Evolutionary conservation across 2,888 invertebrate species (phyloP).

Genomic region (Cerceris ruficornis): DNA sequence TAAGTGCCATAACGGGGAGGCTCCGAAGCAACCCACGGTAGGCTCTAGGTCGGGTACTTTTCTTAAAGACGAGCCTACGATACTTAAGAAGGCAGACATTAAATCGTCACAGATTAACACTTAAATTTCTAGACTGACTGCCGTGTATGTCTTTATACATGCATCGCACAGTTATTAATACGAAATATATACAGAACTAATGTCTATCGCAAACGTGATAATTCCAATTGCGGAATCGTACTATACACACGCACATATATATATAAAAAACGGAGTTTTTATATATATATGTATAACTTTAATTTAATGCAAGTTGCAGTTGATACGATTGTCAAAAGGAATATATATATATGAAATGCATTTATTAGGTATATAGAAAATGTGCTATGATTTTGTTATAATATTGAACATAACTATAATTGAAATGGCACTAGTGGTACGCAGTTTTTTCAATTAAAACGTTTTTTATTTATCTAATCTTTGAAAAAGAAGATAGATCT

Average conservation of each 20-base stretch:
- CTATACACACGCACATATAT: constrained; percentile 51
- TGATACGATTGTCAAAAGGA: constrained; percentile 41
- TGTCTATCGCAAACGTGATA: constrained; percentile 67
- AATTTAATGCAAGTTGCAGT: constrained; percentile 55
- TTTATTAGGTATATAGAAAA: constrained; percentile 65
- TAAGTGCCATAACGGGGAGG: constrained; percentile 74
- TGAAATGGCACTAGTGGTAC: constrained; percentile 44
- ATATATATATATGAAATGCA: constrained; percentile 60
- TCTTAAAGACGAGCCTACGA: constrained; percentile 88
- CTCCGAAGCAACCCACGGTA: constrained; percentile 79
- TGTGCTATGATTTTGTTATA: constrained; percentile 63
- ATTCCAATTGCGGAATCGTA: constrained; percentile 65
- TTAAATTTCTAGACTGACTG: constrained; percentile 62
- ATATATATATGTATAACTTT: constrained; percentile 46
- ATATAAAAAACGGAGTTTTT: constrained; percentile 12
- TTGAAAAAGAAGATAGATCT: constrained; percentile 18
- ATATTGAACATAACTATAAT: constrained; percentile 40
- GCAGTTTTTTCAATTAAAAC: constrained; percentile 24
- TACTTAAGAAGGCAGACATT: constrained; percentile 82
- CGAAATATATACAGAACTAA: constrained; percentile 32
- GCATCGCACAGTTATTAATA: constrained; percentile 33
- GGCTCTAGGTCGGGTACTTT: constrained; percentile 88
- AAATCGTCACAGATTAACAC: constrained; percentile 76
- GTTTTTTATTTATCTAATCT: constrained; percentile 30
- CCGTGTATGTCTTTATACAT: constrained; percentile 39